Percentiles rank a stretch among this genome's conserved stretches.
Conservation (phyloP, 2,797 vertebrate genomes). For the Hydrophis major region DNA sequence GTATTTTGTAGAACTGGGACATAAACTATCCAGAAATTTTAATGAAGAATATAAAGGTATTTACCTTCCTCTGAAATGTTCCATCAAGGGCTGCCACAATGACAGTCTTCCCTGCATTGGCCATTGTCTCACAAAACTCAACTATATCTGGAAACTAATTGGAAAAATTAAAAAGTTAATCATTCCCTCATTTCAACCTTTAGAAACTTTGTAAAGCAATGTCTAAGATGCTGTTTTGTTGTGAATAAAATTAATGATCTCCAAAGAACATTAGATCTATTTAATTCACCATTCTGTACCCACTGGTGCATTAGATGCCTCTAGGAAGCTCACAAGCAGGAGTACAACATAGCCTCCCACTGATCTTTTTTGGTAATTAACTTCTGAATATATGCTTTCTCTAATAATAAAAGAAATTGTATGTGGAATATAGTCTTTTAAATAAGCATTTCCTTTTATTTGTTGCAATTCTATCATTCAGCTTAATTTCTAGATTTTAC, state of each 20-base stretch:
- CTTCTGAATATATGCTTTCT: background rate
- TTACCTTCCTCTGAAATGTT: conserved; percentile 96
- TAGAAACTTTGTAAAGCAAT: background rate
- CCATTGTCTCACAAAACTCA: conserved; percentile 92
- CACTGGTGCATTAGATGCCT: background rate
- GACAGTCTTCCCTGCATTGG: conserved; percentile 88
- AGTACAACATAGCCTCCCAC: background rate
- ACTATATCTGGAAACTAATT: conserved; percentile 88
- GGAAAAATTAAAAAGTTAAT: background rate
- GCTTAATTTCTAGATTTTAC: background rate
- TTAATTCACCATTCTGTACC: background rate
- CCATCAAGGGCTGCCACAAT: conserved; percentile 94
- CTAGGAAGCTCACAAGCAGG: background rate
- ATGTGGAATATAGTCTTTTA: background rate
- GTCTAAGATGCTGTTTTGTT: background rate
- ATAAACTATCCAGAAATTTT: background rate
- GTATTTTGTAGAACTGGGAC: too few relatives aligned
- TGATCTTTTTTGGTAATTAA: background rate
- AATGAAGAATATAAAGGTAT: background rate
- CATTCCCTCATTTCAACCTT: background rate
- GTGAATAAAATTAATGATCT: background rate
- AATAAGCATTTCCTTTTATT: background rate
- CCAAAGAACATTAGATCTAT: background rate
- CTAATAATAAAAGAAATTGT: background rate
- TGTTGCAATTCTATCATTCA: background rate